These are phyloP conservation scores for Athrips mouffetella DNA, from an alignment of 2,888 invertebrate genomes.

Conservation along the genomic window DNA sequence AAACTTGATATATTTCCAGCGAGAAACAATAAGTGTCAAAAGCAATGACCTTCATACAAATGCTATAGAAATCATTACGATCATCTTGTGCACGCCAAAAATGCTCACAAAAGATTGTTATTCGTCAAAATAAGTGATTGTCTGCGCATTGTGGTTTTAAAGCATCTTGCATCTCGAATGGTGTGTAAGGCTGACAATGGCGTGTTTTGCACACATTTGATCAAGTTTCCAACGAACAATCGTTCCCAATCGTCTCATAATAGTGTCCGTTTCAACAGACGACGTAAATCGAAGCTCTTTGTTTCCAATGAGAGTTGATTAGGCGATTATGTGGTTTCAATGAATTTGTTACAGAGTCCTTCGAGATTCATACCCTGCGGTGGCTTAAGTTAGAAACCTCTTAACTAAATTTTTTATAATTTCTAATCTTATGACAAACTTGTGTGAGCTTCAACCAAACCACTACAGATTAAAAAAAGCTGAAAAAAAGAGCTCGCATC, in stretches of 20 bases:
- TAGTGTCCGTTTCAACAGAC: slow-evolving; percentile 7
- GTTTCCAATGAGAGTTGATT: neutral
- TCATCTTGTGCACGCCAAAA: neutral
- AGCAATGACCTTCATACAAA: neutral
- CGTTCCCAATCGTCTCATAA: slow-evolving; percentile 16
- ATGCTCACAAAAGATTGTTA: neutral
- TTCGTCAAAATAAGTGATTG: neutral
- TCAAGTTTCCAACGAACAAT: slow-evolving; percentile 52
- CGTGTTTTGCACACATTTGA: slow-evolving; percentile 47
- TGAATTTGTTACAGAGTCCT: no score
- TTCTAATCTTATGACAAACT: neutral
- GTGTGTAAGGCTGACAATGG: slow-evolving; percentile 43
- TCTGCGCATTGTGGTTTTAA: neutral
- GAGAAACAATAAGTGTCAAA: neutral
- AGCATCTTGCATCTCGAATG: no score
- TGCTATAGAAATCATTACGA: neutral
- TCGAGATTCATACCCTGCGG: no score
- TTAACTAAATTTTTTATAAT: no score
- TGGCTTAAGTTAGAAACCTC: no score
- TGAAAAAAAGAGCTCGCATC: no score
- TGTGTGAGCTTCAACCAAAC: no score
- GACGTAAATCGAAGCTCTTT: neutral
- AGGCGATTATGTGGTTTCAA: neutral
- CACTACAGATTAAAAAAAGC: no score
- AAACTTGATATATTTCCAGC: neutral